Percentiles rank a stretch among this genome's conserved stretches.
phyloP scores from a whole-genome alignment of 2,888 invertebrate species.

The Agrochola circellaris region DNA sequence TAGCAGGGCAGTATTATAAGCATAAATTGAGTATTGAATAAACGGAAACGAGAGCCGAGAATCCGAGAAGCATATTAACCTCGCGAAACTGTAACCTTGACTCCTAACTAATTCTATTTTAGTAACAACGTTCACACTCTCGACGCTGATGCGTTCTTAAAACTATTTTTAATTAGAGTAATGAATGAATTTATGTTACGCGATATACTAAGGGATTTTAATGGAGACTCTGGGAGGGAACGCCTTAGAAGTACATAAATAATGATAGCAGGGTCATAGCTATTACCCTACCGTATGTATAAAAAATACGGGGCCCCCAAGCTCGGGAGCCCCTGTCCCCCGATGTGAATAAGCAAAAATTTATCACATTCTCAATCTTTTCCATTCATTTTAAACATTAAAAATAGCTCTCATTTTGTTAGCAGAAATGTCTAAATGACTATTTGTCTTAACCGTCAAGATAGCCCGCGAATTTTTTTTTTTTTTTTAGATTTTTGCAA shows the following conservation, averaged over 20 bases:
- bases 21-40: neutral
- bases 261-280: too few relatives aligned
- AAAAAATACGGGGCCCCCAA: neutral
- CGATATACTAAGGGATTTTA: neutral
- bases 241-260: neutral
- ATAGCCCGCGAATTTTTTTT: too few relatives aligned
- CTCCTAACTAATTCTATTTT: conserved; percentile 20
- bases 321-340: neutral
- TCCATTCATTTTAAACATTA: neutral
- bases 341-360: neutral
- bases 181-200: conserved; percentile 1
- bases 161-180: conserved; percentile 2
- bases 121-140: neutral
- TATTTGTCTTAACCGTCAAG: too few relatives aligned
- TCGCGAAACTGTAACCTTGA: conserved; percentile 14
- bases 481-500: too few relatives aligned
- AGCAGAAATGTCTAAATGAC: too few relatives aligned
- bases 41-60: neutral
- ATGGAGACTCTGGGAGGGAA: neutral
- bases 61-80: neutral
- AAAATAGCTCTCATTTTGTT: too few relatives aligned
- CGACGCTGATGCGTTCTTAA: conserved; percentile 1
- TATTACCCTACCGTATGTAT: too few relatives aligned
- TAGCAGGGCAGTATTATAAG: too few relatives aligned
- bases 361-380: neutral